Percentiles rank a stretch among this genome's conserved stretches.
Conservation (phyloP, 2,888 invertebrate genomes). For the Gastracanthus pulcherrimus region DNA sequence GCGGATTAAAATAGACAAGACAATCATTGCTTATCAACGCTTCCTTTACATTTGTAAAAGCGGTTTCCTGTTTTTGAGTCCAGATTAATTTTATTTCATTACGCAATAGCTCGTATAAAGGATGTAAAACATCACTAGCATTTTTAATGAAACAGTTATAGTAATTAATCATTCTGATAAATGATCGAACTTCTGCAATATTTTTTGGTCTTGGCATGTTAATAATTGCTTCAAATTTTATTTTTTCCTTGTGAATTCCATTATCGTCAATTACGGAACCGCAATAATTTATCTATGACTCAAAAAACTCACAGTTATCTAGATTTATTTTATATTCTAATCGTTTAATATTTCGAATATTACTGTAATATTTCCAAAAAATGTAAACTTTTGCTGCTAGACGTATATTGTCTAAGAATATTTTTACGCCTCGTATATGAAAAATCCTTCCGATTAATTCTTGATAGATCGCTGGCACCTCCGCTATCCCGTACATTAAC, state of each 20-base stretch:
- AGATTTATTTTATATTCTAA: no score
- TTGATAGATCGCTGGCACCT: conserved; percentile 71
- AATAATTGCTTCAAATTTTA: conserved; percentile 56
- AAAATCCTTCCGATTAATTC: conserved; percentile 64
- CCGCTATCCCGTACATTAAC: conserved; percentile 68
- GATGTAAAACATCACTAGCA: conserved; percentile 26
- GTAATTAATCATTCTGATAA: conserved; percentile 50
- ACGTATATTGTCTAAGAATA: conserved; percentile 65
- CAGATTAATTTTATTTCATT: conserved; percentile 2
- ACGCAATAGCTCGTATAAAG: background rate
- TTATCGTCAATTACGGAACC: conserved; percentile 48
- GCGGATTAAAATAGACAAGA: conserved; percentile 60
- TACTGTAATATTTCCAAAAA: no score
- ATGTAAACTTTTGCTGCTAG: background rate
- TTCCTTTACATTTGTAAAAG: conserved; percentile 53
- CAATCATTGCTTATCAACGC: conserved; percentile 60
- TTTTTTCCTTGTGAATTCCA: conserved; percentile 40
- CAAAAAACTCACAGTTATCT: no score
- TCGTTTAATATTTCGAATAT: no score
- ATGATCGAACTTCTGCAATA: conserved; percentile 38
- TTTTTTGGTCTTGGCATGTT: conserved; percentile 58
- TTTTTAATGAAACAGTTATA: conserved; percentile 48
- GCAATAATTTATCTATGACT: no score
- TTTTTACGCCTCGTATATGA: conserved; percentile 64
- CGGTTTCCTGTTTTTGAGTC: conserved; percentile 9